phyloP scores from a whole-genome alignment of 1,140 invertebrate genomes.

The Aphelenchoides fujianensis region DNA sequence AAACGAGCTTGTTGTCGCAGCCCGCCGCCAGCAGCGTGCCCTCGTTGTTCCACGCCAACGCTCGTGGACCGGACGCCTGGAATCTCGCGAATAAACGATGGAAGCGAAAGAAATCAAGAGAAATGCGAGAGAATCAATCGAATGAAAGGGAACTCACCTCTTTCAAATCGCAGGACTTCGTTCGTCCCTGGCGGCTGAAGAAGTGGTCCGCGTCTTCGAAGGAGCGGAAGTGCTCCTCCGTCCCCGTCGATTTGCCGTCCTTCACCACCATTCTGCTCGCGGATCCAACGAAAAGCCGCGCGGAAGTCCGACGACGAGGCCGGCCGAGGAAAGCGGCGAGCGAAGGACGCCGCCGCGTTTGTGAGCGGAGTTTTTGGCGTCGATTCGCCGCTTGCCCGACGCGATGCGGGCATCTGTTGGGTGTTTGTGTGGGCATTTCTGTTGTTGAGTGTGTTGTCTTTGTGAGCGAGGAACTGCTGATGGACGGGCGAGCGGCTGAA shows the following conservation, averaged over 20 bases:
- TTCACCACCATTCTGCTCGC: background rate
- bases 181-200: background rate
- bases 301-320: background rate
- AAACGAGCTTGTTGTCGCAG: conserved; percentile 35
- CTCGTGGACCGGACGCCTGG: background rate
- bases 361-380: too few species aligned
- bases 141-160: background rate
- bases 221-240: background rate
- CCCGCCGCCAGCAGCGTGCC: conserved; percentile 34
- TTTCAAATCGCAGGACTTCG: background rate
- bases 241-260: background rate
- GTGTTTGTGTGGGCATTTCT: too few species aligned
- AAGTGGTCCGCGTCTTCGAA: background rate
- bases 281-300: background rate
- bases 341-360: too few species aligned
- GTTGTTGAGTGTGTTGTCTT: too few species aligned
- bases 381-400: too few species aligned
- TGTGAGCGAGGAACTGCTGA: too few species aligned
- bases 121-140: background rate
- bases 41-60: conserved; percentile 26
- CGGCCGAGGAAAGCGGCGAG: too few species aligned
- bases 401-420: too few species aligned
- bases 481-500: too few species aligned
- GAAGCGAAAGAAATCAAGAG: background rate
- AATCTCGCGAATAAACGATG: background rate